phyloP scores from a whole-genome alignment of 2,113 vertebrate genomes.

The Trichechus manatus region DNA sequence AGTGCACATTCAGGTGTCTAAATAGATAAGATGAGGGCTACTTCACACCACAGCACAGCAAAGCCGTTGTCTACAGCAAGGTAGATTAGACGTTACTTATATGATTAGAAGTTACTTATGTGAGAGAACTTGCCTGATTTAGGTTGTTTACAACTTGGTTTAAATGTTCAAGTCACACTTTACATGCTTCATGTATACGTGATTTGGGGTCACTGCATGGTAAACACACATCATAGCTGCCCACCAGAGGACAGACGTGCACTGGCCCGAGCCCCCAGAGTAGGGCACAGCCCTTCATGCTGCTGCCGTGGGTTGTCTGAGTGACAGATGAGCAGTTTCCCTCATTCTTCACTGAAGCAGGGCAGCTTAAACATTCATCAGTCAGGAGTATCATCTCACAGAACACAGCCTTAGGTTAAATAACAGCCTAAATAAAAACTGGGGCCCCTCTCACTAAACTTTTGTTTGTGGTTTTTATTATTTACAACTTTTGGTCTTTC shows the following conservation, averaged over 20 bases:
- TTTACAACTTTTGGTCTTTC: background rate
- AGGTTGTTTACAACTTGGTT: too few species aligned
- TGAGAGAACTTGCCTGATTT: too few species aligned
- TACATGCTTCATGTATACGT: too few species aligned
- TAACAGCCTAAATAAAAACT: background rate
- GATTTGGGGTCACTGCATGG: too few species aligned
- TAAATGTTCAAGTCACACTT: too few species aligned
- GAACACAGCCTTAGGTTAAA: background rate
- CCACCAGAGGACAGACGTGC: background rate
- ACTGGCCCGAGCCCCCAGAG: background rate
- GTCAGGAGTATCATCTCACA: too few species aligned
- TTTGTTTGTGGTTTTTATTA: background rate
- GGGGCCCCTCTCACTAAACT: background rate
- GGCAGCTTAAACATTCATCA: background rate
- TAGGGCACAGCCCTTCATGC: background rate
- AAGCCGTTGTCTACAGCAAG: too few species aligned
- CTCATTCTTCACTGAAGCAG: background rate
- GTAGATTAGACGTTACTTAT: too few species aligned
- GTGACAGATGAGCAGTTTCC: background rate
- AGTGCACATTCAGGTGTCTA: too few species aligned
- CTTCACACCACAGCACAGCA: too few species aligned
- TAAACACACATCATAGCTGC: background rate
- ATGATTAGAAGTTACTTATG: too few species aligned
- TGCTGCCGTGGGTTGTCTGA: background rate
- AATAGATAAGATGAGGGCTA: too few species aligned